These are phyloP conservation scores for Enteromius fasciolatus DNA, from an alignment of 2,797 vertebrate species.

Conservation along the genomic window DNA sequence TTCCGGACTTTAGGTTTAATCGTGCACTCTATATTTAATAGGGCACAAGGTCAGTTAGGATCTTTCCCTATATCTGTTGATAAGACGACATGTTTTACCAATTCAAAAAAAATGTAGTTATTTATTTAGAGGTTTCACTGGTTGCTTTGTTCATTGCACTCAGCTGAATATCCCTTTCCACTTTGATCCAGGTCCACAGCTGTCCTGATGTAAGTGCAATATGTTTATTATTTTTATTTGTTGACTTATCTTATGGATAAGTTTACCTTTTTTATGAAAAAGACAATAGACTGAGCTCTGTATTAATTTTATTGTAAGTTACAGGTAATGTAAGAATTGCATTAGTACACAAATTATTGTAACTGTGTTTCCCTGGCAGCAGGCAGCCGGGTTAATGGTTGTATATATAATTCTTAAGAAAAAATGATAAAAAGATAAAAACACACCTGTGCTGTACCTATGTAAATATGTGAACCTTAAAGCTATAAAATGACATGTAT, in stretches of 20 bases:
- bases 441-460: constrained; percentile 76
- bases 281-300: constrained; percentile 76
- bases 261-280: constrained; percentile 67
- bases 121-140: constrained; percentile 90
- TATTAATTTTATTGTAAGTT: constrained; percentile 79
- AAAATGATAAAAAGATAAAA: constrained; percentile 73
- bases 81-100: constrained; percentile 67
- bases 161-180: constrained; percentile 74
- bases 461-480: constrained; percentile 78
- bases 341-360: constrained; percentile 75
- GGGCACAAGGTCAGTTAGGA: constrained; percentile 63
- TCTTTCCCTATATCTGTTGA: constrained; percentile 55
- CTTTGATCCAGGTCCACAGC: constrained; percentile 70
- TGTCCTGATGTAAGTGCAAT: constrained; percentile 94
- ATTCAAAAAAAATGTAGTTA: constrained; percentile 79
- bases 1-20: constrained; percentile 64
- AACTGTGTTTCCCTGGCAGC: constrained; percentile 78
- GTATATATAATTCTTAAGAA: constrained; percentile 85
- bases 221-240: constrained; percentile 74
- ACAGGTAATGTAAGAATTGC: constrained; percentile 66
- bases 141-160: constrained; percentile 80
- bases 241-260: constrained; percentile 69
- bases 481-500: constrained; percentile 79
- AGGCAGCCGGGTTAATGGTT: constrained; percentile 83
- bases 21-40: constrained; percentile 71